Evolutionary conservation across 2,888 invertebrate species (phyloP).

Genomic region (Pollenia angustigena): DNA sequence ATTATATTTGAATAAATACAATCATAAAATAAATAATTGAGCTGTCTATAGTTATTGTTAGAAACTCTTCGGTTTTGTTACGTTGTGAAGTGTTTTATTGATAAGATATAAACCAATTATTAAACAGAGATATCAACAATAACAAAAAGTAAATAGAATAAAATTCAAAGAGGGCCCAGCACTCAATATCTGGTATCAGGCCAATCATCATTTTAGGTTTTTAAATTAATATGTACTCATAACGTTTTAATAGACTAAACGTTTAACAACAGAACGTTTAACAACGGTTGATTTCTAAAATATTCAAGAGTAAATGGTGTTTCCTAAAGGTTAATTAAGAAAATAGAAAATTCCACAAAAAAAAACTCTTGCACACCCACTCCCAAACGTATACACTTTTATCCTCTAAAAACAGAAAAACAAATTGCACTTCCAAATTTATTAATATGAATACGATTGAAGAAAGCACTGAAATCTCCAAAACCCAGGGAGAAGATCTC

Average conservation of each 20-base stretch:
- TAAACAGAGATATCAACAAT: slow-evolving; percentile 59
- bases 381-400: slow-evolving; percentile 11
- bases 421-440: slow-evolving; percentile 10
- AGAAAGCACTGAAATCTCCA: slow-evolving; percentile 70
- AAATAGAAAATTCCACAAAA: neutral
- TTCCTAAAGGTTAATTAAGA: slow-evolving; percentile 19
- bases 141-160: slow-evolving; percentile 46
- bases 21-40: slow-evolving; percentile 21
- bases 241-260: slow-evolving; percentile 54
- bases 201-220: slow-evolving; percentile 26
- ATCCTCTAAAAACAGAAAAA: neutral
- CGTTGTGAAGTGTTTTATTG: slow-evolving; percentile 65
- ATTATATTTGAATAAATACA: slow-evolving; percentile 9
- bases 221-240: slow-evolving; percentile 53
- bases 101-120: slow-evolving; percentile 71
- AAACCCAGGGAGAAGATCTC: slow-evolving; percentile 65
- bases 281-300: slow-evolving; percentile 41
- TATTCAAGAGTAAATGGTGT: slow-evolving; percentile 20
- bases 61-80: slow-evolving; percentile 40
- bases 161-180: slow-evolving; percentile 34
- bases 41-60: slow-evolving; percentile 32
- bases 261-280: slow-evolving; percentile 56
- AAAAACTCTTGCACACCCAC: slow-evolving; percentile 11
- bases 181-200: neutral
- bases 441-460: slow-evolving; percentile 74